Evolutionary conservation across 2,888 invertebrate species (phyloP), one percentile per base, ranked within the genome.

Genomic region (Zelleria hepariella): DNA sequence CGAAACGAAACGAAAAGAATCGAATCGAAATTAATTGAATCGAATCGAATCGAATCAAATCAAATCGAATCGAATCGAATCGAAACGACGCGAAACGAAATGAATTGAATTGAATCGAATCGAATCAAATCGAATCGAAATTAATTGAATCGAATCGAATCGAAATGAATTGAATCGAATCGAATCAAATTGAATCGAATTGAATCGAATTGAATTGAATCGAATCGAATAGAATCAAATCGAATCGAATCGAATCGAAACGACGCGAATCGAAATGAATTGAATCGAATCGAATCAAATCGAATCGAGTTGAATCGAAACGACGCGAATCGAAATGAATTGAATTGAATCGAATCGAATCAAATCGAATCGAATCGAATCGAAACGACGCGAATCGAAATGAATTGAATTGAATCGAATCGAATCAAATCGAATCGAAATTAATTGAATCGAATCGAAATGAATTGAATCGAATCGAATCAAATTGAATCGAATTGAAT

Each of bases 121-220:
- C 63, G 63, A 66, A 63, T 64, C 62, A 66, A 67, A 63, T 62
- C 62, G 66, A n/a, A n/a, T n/a, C n/a, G n/a, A n/a, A n/a, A n/a
- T n/a, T n/a, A n/a, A n/a, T n/a, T n/a, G n/a, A n/a, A 67, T 65
- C 67, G 65, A 66, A 57, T 32, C 57, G 26, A 57, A 57, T 65
- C 66, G 66, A 66, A 67, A 65, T 66, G 65, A 66, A 66, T 64
- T 65, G 65, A 66, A 67, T 68, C 67, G 66, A 65, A 67, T 65
- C 67, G 64, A 67, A 65, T 65, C 53, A 21, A 53, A 53, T 23
- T 23, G 10, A 53, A 53, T n/a, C 49, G 6, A 54, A 54, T 23
- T 27, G 25, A 56, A 56, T 27, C 56, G 25, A 56, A 56, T 27
- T 27, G 25, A n/a, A n/a, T n/a, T n/a, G n/a, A n/a, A n/a, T n/a